These are phyloP conservation scores for Toxotes chatareus DNA, from an alignment of 2,113 vertebrate genomes.

Conservation along the genomic window DNA sequence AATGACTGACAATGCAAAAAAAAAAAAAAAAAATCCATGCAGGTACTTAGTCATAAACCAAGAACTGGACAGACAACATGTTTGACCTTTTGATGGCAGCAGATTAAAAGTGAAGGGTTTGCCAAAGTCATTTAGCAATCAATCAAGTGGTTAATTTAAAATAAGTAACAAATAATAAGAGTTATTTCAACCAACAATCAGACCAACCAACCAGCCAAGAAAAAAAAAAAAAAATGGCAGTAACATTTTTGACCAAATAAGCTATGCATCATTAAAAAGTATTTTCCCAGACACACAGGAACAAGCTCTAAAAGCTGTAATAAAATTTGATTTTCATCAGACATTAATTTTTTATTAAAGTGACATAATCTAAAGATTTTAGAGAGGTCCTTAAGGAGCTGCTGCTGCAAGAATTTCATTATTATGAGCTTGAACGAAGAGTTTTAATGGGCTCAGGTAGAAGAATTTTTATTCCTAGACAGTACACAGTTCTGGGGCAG, in stretches of 20 bases:
- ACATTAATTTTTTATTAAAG: constrained; percentile 26
- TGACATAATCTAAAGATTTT: constrained; percentile 3
- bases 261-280: not conserved
- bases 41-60: no score
- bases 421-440: constrained; percentile 9
- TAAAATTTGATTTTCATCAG: constrained; percentile 10
- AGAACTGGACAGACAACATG: no score
- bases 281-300: not conserved
- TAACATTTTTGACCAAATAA: not conserved
- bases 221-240: not conserved
- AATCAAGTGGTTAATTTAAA: no score
- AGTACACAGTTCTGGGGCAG: not conserved
- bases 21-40: no score
- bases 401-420: constrained; percentile 15
- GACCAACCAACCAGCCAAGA: not conserved
- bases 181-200: no score
- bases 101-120: no score
- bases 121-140: no score
- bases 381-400: not conserved
- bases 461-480: not conserved
- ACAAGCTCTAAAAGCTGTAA: constrained; percentile 11
- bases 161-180: no score
- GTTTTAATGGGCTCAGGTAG: constrained; percentile 6
- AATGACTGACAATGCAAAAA: no score
- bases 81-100: no score